Conservation (phyloP, 2,113 vertebrate species). For the Tichodroma muraria region DNA sequence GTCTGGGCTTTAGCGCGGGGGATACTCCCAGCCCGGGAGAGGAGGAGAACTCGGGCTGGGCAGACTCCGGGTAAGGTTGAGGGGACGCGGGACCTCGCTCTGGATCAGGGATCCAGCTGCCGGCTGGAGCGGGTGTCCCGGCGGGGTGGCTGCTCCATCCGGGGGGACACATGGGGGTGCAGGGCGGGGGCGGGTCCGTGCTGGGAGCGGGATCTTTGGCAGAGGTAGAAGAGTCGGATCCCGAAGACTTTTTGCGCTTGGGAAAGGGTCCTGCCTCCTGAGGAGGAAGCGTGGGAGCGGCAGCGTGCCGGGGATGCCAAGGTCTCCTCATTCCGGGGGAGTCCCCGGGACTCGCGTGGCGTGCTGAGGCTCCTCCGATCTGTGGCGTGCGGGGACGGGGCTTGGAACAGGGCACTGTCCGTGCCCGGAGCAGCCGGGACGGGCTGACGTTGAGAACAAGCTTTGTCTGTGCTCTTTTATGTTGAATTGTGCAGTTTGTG, state of each 20-base stretch:
- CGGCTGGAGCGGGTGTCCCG: no score
- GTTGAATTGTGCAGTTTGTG: constrained; percentile 4
- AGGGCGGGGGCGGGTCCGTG: no score
- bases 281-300: neutral
- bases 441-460: constrained; percentile 13
- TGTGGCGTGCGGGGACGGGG: neutral
- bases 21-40: neutral
- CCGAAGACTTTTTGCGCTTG: neutral
- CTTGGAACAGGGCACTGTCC: neutral
- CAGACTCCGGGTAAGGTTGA: no score
- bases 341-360: neutral
- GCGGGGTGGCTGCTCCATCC: neutral
- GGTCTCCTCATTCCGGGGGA: neutral
- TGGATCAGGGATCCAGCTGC: neutral
- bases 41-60: neutral
- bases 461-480: neutral
- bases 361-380: neutral
- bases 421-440: neutral
- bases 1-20: no score
- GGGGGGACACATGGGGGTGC: neutral
- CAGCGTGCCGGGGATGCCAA: neutral
- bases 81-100: no score
- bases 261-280: neutral
- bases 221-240: neutral
- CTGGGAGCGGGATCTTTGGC: neutral